Evolutionary conservation across 2,797 vertebrate species (phyloP).

Genomic region (Ibycter americanus): DNA sequence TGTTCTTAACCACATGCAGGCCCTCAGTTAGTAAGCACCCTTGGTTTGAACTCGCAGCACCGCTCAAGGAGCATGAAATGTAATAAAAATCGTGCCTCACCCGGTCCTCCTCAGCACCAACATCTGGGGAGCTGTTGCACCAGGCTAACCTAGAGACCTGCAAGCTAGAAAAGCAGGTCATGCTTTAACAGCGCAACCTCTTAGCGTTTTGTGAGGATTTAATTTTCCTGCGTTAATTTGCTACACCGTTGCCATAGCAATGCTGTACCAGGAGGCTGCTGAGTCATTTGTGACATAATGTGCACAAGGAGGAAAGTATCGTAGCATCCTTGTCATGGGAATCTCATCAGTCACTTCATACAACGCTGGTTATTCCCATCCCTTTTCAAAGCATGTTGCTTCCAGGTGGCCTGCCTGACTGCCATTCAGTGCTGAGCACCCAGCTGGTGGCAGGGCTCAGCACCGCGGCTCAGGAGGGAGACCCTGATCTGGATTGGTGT

Average conservation of each 20-base stretch:
- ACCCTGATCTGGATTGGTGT: fast-evolving
- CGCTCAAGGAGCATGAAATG: background rate
- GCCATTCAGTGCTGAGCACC: background rate
- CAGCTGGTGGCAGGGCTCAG: fast-evolving
- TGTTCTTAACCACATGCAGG: background rate
- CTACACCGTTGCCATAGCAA: background rate
- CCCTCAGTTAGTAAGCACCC: background rate
- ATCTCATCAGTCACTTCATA: background rate
- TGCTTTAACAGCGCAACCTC: background rate
- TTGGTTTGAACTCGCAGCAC: background rate
- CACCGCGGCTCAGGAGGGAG: background rate
- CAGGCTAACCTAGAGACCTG: background rate
- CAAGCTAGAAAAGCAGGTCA: background rate
- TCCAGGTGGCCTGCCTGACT: fast-evolving
- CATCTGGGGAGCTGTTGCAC: background rate
- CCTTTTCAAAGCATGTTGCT: background rate
- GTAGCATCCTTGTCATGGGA: background rate
- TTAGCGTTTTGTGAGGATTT: background rate
- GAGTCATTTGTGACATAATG: background rate
- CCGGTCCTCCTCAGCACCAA: background rate
- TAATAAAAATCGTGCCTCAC: background rate
- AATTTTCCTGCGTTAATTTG: background rate
- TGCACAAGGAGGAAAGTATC: background rate
- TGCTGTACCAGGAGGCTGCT: background rate
- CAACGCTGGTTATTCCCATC: background rate